Conservation (phyloP, 2,888 invertebrate genomes). For the Oscheius myriophilus region DNA sequence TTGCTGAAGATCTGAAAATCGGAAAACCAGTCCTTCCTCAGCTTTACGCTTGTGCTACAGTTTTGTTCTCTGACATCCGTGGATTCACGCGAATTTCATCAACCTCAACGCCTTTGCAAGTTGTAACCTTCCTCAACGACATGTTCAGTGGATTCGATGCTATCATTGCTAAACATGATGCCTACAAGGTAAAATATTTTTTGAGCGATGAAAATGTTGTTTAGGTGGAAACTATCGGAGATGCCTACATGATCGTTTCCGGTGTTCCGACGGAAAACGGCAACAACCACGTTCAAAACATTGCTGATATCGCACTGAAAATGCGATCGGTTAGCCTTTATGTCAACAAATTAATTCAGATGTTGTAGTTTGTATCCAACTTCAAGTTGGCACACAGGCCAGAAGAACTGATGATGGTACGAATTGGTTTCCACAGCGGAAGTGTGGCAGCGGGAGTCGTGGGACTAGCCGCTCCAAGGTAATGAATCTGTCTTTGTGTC, state of each 20-base stretch:
- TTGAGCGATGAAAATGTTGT: not conserved
- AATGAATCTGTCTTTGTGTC: no score
- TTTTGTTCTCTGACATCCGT: constrained; percentile 68
- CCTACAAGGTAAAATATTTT: constrained; percentile 61
- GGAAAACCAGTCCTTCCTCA: constrained; percentile 69
- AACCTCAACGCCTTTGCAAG: constrained; percentile 68
- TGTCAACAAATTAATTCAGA: not conserved
- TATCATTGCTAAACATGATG: constrained; percentile 69
- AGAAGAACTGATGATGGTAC: constrained; percentile 68
- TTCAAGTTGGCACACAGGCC: constrained; percentile 69
- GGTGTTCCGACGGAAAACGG: constrained; percentile 70
- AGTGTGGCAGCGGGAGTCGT: constrained; percentile 69
- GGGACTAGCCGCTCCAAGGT: constrained; percentile 63
- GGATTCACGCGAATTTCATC: constrained; percentile 69
- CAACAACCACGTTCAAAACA: constrained; percentile 66
- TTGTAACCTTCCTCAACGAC: constrained; percentile 69
- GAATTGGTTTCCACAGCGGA: constrained; percentile 69
- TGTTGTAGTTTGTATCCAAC: constrained; percentile 55
- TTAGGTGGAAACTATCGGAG: constrained; percentile 64
- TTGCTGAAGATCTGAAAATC: constrained; percentile 68
- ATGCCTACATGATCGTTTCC: constrained; percentile 70
- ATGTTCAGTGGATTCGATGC: constrained; percentile 70
- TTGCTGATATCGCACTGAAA: constrained; percentile 68
- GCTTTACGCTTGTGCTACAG: constrained; percentile 66
- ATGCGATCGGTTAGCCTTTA: constrained; percentile 61